A percentile compares a stretch with the other conserved stretches of the same genome.
Evolutionary conservation across 2,888 invertebrate species (phyloP).

Genomic region (Drosophila rubida): DNA sequence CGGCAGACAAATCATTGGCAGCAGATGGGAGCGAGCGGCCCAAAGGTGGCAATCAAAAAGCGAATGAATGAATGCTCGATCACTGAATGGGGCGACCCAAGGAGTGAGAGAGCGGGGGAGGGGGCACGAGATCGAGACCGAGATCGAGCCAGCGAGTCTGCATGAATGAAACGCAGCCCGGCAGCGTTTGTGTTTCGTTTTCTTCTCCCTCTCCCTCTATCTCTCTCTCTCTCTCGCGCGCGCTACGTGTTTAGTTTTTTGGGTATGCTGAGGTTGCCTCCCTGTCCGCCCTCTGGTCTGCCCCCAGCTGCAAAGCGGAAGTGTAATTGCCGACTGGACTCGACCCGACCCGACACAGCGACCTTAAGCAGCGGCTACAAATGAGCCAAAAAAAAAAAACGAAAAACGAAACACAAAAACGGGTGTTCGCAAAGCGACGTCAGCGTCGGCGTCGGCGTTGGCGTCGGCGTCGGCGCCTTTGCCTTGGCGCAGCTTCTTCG

Average conservation of each 20-base stretch:
- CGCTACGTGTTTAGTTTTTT: constrained; percentile 4
- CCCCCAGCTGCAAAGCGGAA: constrained; percentile 54
- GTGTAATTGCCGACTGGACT: constrained; percentile 66
- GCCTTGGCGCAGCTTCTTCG: constrained; percentile 38
- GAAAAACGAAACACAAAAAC: constrained; percentile 52
- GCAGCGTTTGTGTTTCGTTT: constrained; percentile 28
- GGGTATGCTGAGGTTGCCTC: background rate
- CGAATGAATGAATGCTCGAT: constrained; percentile 73
- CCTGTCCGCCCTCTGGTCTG: background rate
- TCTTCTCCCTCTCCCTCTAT: background rate
- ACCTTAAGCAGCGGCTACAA: constrained; percentile 56
- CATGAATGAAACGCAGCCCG: constrained; percentile 54
- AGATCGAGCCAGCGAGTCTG: constrained; percentile 28
- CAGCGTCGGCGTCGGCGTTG: constrained; percentile 38
- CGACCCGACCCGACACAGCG: constrained; percentile 19
- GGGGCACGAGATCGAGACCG: background rate
- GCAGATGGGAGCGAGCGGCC: constrained; percentile 8
- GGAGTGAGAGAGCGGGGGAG: background rate
- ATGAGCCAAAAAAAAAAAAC: constrained; percentile 56
- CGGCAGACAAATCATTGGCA: constrained; percentile 51
- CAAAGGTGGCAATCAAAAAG: constrained; percentile 77
- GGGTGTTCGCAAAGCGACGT: constrained; percentile 39
- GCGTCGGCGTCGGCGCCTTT: constrained; percentile 56
- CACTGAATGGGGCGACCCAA: constrained; percentile 34
- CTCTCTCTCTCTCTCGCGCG: no score